A percentile compares a stretch with the other conserved stretches of the same genome.
Conservation (phyloP, 2,113 vertebrate species). For the Ageneiosus marmoratus region DNA sequence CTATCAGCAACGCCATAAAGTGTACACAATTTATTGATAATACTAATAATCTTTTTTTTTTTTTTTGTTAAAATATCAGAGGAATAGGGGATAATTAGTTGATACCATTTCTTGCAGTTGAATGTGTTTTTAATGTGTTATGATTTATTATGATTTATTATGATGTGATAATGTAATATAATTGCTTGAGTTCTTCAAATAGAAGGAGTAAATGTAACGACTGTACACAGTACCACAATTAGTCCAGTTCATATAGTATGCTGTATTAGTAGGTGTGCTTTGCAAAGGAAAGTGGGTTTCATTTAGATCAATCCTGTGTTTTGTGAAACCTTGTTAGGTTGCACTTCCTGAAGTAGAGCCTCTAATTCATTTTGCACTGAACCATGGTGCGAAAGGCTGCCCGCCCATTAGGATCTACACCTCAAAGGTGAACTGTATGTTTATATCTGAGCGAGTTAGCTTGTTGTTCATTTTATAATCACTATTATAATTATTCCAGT, state of each 20-base stretch:
- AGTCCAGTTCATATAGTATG: not conserved
- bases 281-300: not conserved
- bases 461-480: not conserved
- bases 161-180: not conserved
- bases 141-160: not conserved
- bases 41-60: not conserved
- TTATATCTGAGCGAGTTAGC: not conserved
- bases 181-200: not conserved
- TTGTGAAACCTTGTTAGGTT: conserved; percentile 61
- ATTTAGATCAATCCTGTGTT: conserved; percentile 2
- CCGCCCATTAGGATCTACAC: conserved; percentile 78
- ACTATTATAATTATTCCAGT: not conserved
- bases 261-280: not conserved
- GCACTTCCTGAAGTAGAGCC: conserved; percentile 75
- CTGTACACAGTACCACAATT: not conserved
- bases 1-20: not conserved
- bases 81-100: not conserved
- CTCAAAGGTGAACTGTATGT: conserved; percentile 64
- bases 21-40: not conserved
- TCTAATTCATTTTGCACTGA: conserved; percentile 79
- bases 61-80: not conserved
- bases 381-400: conserved; percentile 75
- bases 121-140: conserved; percentile 9
- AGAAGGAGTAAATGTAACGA: not conserved
- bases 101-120: not conserved